Evolutionary conservation across 2,888 invertebrate species (phyloP), one percentile per base, ranked within the genome.

Genomic region (Oxystoma pomonae): DNA sequence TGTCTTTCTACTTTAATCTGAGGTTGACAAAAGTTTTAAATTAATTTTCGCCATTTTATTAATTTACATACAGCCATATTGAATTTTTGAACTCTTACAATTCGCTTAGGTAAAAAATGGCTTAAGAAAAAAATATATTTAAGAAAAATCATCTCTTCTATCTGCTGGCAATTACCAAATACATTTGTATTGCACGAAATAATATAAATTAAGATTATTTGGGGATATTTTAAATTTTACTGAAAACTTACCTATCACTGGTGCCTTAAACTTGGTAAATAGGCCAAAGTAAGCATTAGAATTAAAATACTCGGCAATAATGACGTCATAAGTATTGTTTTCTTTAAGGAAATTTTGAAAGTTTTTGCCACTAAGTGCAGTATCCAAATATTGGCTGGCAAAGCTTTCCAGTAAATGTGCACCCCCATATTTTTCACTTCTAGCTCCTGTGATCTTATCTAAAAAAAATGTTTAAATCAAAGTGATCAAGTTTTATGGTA

Each of bases 201-300:
- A n/a, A n/a, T n/a, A n/a, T n/a, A n/a, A n/a, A n/a, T n/a, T n/a
- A n/a, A n/a, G n/a, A n/a, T n/a, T n/a, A n/a, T n/a, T n/a, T n/a
- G n/a, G n/a, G n/a, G n/a, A n/a, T n/a, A n/a, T 35, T 35, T 35
- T 7, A 35, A 35, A 35, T 53, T 53, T 53, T 53, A 53, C 5
- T 53, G 53, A 17, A 7, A 67, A 57, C 55, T 68, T 67, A 71
- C 83, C 84, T 56, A 86, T 83, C 55, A 84, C 80, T 1, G 85
- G 85, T 55, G 69, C 71, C n/a, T 72, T 66, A 57, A 89, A 82
- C 69, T 86, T 84, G 71, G 88, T 82, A 0, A 86, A 86, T 35
- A 92, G 76, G 1, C 86, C 87, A 68, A 90, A 77, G 74, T 86
- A 86, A 74, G 91, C 90, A 72, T 91, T 89, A 58, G 85, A 84